phyloP scores from a whole-genome alignment of 2,113 vertebrate species.

The Isichthys henryi region DNA sequence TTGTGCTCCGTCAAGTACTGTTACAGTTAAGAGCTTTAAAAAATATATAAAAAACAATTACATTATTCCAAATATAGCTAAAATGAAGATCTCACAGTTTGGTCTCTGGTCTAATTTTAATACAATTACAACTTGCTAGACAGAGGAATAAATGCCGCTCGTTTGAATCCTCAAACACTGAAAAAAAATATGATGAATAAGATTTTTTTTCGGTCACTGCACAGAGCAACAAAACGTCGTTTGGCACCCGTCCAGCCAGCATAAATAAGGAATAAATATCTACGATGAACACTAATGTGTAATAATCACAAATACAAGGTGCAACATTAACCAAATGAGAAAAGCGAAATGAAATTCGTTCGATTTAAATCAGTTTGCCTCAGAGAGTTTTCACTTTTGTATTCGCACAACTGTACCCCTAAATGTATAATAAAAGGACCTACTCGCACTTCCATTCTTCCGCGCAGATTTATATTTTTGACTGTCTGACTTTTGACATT shows the following conservation, averaged over 20 bases:
- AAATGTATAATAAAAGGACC: not conserved
- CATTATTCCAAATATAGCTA: not conserved
- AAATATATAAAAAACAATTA: not conserved
- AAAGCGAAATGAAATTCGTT: not conserved
- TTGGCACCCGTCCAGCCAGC: not conserved
- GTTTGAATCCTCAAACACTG: not conserved
- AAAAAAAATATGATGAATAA: not conserved
- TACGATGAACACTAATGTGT: not conserved
- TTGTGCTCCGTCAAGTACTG: too few relatives aligned
- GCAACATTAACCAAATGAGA: not conserved
- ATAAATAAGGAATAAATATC: not conserved
- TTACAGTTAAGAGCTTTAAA: not conserved
- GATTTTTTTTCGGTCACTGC: not conserved
- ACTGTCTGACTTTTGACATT: not conserved
- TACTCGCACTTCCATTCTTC: not conserved
- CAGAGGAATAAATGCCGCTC: not conserved
- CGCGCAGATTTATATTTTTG: not conserved
- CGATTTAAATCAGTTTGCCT: not conserved
- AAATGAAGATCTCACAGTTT: not conserved
- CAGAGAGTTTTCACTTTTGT: not conserved
- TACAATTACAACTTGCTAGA: not conserved
- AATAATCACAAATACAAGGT: not conserved
- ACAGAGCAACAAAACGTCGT: not conserved
- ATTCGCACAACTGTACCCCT: not conserved
- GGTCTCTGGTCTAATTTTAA: not conserved